Conservation (phyloP, 1,140 invertebrate species). For the Ostrea edulis region DNA sequence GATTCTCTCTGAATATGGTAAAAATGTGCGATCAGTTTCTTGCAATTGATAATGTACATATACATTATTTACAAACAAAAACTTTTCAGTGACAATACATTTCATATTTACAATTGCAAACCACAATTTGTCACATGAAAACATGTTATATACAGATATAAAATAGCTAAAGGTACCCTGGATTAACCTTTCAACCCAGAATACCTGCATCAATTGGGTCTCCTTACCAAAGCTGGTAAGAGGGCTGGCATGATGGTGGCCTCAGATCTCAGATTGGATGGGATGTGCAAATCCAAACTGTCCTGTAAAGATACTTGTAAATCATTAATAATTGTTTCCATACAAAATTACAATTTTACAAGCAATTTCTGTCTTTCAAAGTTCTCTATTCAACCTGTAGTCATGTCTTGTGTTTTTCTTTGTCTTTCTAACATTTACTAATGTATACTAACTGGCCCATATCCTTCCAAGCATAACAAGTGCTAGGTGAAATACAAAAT, state of each 20-base stretch:
- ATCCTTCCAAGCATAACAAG: not conserved
- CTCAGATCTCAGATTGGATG: not conserved
- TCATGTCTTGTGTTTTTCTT: not conserved
- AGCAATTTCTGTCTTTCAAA: not conserved
- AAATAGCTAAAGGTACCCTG: not conserved
- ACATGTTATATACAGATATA: not conserved
- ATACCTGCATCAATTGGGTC: not conserved
- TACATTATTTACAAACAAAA: not conserved
- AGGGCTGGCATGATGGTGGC: not conserved
- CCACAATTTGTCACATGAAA: not conserved
- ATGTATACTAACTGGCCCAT: not conserved
- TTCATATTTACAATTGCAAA: too few relatives aligned
- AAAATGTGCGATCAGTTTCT: slow-evolving; percentile 3
- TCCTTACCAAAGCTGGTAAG: slow-evolving; percentile 39
- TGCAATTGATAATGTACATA: not conserved
- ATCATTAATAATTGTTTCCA: slow-evolving; percentile 17
- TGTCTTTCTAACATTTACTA: not conserved
- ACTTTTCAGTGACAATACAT: not conserved
- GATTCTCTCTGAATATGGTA: slow-evolving; percentile 36
- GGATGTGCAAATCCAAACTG: slow-evolving; percentile 35
- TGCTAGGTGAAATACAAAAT: not conserved
- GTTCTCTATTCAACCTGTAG: not conserved
- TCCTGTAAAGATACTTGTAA: slow-evolving; percentile 17
- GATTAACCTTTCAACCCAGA: slow-evolving; percentile 6
- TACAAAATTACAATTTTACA: not conserved